Evolutionary conservation across 2,797 vertebrate genomes (phyloP).

Genomic region (Oceanodroma leucorhoa): DNA sequence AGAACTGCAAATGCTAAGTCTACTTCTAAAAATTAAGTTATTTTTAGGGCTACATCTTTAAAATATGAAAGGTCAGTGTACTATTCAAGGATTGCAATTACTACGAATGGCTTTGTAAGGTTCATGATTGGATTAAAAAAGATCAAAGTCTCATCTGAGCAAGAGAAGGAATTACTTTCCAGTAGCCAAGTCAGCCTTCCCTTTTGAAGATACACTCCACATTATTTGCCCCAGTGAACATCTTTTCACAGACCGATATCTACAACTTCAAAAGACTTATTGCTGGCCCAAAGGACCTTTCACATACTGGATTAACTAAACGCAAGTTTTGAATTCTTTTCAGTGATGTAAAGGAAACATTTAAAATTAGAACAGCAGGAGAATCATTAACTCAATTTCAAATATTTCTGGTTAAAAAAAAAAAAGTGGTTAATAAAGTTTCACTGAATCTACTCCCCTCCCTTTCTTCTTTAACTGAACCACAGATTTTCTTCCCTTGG

Average conservation of each 20-base stretch:
- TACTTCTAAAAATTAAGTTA: neutral
- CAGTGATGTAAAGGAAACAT: neutral
- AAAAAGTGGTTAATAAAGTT: neutral
- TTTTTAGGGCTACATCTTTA: neutral
- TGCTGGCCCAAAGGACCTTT: neutral
- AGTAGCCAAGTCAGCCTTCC: neutral
- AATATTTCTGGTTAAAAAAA: neutral
- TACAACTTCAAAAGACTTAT: neutral
- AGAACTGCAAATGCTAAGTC: neutral
- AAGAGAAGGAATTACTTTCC: constrained; percentile 18
- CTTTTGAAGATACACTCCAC: neutral
- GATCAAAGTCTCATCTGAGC: constrained; percentile 18
- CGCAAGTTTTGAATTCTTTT: neutral
- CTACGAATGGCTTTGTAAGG: neutral
- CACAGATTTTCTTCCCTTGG: neutral
- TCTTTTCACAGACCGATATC: neutral
- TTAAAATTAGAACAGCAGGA: neutral
- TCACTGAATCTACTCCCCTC: neutral
- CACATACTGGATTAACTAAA: neutral
- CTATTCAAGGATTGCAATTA: neutral
- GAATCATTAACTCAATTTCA: neutral
- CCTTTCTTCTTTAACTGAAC: neutral
- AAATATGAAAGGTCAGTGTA: neutral
- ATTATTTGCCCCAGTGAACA: neutral
- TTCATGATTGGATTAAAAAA: neutral